These are phyloP conservation scores for Eurois occulta DNA, from an alignment of 2,888 invertebrate species.

Conservation along the genomic window DNA sequence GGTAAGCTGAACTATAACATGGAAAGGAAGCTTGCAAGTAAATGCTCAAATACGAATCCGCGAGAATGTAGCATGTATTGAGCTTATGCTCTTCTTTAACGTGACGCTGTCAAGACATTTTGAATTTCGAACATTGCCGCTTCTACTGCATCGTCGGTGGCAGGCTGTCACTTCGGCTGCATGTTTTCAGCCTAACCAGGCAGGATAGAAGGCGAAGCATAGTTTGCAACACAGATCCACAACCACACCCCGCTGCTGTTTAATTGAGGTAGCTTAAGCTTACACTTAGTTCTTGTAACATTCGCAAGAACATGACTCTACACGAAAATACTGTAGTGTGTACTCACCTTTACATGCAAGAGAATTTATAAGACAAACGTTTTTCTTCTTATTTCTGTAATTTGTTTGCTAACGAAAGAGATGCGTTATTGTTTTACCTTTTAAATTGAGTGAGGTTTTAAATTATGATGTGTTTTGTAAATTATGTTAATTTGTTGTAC, in stretches of 20 bases:
- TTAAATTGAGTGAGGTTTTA: conserved; percentile 44
- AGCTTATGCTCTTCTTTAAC: neutral
- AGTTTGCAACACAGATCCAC: no score
- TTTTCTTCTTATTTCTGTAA: conserved; percentile 45
- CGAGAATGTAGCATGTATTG: neutral
- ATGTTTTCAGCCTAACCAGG: no score
- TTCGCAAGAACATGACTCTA: neutral
- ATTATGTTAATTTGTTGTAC: conserved; percentile 29
- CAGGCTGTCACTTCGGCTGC: no score
- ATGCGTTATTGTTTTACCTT: conserved; percentile 52
- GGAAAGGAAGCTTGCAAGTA: neutral
- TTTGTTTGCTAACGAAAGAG: conserved; percentile 51
- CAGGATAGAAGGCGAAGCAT: no score
- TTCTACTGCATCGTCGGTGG: no score
- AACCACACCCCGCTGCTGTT: no score
- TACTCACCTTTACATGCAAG: conserved; percentile 22
- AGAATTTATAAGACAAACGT: conserved; percentile 44
- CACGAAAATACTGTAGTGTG: neutral
- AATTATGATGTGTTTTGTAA: conserved; percentile 26
- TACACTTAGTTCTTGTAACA: neutral
- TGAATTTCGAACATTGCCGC: no score
- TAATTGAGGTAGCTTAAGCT: no score
- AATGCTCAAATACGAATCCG: neutral
- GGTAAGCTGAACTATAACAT: neutral
- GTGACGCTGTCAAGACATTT: no score